Conservation (phyloP, 1,140 invertebrate genomes). For the Sminthurides bifidus region DNA sequence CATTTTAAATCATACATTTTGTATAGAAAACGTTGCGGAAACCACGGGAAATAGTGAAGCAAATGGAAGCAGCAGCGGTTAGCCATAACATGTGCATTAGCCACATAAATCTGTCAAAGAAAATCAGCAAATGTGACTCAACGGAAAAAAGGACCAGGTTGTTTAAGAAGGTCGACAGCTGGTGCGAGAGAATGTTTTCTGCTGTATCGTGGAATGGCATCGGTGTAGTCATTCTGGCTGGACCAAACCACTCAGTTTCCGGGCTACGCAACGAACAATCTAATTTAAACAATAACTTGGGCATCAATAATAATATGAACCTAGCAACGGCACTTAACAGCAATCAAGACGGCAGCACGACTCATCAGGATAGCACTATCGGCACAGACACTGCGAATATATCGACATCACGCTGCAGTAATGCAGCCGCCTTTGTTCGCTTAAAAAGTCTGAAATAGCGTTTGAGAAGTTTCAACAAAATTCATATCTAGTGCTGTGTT, state of each 20-base stretch:
- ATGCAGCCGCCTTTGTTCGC: conserved; percentile 22
- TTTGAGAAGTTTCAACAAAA: too few species aligned
- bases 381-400: conserved; percentile 7
- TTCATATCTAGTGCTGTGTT: too few species aligned
- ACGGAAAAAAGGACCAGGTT: conserved; percentile 12
- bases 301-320: too few species aligned
- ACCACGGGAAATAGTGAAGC: conserved; percentile 19
- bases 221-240: conserved; percentile 18
- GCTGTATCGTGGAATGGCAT: conserved; percentile 21
- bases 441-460: conserved; percentile 14
- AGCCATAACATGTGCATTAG: conserved; percentile 26
- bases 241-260: conserved; percentile 14
- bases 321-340: too few species aligned
- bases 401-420: conserved; percentile 3
- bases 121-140: background rate
- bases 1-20: too few species aligned
- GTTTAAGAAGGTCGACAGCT: conserved; percentile 16
- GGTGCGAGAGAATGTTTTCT: conserved; percentile 15
- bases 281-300: too few species aligned
- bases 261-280: too few species aligned
- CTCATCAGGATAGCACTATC: background rate
- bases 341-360: too few species aligned
- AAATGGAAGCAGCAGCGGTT: conserved; percentile 14
- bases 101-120: conserved; percentile 23
- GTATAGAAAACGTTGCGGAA: background rate